Conservation (phyloP, 2,797 vertebrate genomes). For the Chelon auratus region DNA sequence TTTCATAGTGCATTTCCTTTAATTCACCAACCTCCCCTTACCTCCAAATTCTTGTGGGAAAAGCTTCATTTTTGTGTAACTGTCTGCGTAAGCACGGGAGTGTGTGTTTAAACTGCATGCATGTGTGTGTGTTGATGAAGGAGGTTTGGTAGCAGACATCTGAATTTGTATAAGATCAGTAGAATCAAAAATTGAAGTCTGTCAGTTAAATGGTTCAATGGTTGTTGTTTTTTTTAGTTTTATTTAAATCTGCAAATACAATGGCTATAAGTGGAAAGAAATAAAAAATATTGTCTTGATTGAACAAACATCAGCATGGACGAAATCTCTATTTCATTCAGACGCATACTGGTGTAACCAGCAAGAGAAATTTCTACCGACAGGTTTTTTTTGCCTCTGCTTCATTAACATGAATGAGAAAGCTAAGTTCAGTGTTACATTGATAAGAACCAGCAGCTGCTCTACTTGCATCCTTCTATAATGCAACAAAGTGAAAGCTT, state of each 20-base stretch:
- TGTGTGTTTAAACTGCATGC: slow-evolving; percentile 3
- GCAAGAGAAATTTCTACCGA: background rate
- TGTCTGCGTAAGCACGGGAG: slow-evolving; percentile 31
- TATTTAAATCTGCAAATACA: background rate
- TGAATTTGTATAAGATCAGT: slow-evolving; percentile 28
- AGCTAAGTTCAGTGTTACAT: slow-evolving; percentile 3
- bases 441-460: background rate
- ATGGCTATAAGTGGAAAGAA: background rate
- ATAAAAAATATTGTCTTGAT: background rate
- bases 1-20: slow-evolving; percentile 67
- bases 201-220: no score
- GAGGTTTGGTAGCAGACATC: slow-evolving; percentile 36
- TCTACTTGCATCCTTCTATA: background rate
- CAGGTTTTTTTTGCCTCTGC: background rate
- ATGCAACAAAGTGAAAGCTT: slow-evolving; percentile 11
- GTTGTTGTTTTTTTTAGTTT: background rate
- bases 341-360: background rate
- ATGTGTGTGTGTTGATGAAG: slow-evolving; percentile 14
- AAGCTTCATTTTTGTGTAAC: slow-evolving; percentile 55
- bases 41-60: slow-evolving; percentile 33
- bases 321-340: background rate
- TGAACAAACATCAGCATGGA: background rate
- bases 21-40: slow-evolving; percentile 60
- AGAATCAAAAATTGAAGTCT: slow-evolving; percentile 1
- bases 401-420: background rate